A percentile compares a stretch with the other conserved stretches of the same genome.
phyloP scores from a whole-genome alignment of 2,888 invertebrate genomes.

The Tryphoninae sp. region DNA sequence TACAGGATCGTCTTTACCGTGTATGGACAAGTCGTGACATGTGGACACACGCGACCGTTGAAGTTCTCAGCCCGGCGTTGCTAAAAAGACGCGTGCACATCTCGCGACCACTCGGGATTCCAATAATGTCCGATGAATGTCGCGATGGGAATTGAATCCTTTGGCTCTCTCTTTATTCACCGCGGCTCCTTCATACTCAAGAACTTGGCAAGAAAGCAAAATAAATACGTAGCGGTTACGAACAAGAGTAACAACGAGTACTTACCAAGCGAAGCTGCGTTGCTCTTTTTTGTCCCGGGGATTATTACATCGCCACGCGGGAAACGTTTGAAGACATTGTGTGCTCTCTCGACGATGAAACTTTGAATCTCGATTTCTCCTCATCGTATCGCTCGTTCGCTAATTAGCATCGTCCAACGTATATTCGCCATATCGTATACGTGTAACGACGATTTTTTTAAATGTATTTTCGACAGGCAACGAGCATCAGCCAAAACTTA shows the following conservation, averaged over 20 bases:
- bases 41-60: slow-evolving; percentile 53
- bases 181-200: background rate
- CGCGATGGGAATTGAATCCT: slow-evolving; percentile 55
- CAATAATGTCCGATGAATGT: slow-evolving; percentile 47
- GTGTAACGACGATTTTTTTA: background rate
- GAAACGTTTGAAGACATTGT: slow-evolving; percentile 17
- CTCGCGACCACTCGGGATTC: slow-evolving; percentile 51
- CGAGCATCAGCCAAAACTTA: slow-evolving; percentile 52
- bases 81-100: slow-evolving; percentile 25
- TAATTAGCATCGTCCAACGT: slow-evolving; percentile 38
- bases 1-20: slow-evolving; percentile 6
- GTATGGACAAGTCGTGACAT: slow-evolving; percentile 4
- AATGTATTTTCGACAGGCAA: background rate
- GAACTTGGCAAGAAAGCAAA: slow-evolving; percentile 35
- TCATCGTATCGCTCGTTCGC: slow-evolving; percentile 3
- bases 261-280: background rate
- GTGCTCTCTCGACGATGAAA: slow-evolving; percentile 8
- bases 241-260: slow-evolving; percentile 32
- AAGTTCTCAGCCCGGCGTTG: slow-evolving; percentile 20
- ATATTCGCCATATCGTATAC: background rate
- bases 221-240: slow-evolving; percentile 51
- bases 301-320: slow-evolving; percentile 2
- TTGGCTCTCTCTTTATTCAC: slow-evolving; percentile 12
- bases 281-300: slow-evolving; percentile 26
- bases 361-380: background rate